Percentiles rank a stretch among this genome's conserved stretches.
These are phyloP conservation scores for Allophyes oxyacanthae DNA, from an alignment of 2,888 invertebrate species.

Conservation along the genomic window DNA sequence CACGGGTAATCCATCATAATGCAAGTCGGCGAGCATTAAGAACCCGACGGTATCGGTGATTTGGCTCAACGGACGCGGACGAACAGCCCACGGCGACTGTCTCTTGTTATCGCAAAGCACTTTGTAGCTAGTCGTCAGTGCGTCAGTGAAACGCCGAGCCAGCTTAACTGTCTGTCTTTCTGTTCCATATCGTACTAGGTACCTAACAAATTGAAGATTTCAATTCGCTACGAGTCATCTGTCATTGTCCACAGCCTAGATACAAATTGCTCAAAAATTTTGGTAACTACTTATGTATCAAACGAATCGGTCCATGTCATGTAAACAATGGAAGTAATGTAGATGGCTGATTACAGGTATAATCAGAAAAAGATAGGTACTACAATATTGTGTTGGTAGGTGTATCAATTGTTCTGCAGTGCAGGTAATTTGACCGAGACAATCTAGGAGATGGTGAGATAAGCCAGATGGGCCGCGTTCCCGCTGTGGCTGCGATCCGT, in stretches of 20 bases:
- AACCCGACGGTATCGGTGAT: slow-evolving; percentile 61
- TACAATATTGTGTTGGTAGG: slow-evolving; percentile 63
- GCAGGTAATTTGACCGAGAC: slow-evolving; percentile 71
- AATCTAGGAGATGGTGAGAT: slow-evolving; percentile 70
- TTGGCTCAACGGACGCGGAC: slow-evolving; percentile 43
- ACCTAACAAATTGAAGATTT: slow-evolving; percentile 41
- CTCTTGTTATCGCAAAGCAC: slow-evolving; percentile 46
- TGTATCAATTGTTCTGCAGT: slow-evolving; percentile 67
- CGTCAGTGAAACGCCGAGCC: slow-evolving; percentile 9
- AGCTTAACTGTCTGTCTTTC: slow-evolving; percentile 28
- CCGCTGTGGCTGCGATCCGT: slow-evolving; percentile 72
- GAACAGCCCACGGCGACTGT: slow-evolving; percentile 44
- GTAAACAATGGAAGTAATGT: slow-evolving; percentile 71
- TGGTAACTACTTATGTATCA: slow-evolving; percentile 66
- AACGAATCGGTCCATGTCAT: slow-evolving; percentile 66
- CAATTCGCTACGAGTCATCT: slow-evolving; percentile 60
- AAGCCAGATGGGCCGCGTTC: slow-evolving; percentile 70
- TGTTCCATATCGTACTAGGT: slow-evolving; percentile 32
- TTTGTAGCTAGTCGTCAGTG: slow-evolving; percentile 12
- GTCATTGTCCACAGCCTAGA: slow-evolving; percentile 67
- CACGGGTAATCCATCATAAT: slow-evolving; percentile 75
- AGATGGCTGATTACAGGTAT: slow-evolving; percentile 62
- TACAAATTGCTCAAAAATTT: slow-evolving; percentile 64
- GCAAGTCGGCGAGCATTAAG: slow-evolving; percentile 63
- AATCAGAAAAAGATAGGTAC: slow-evolving; percentile 62